Percentiles rank a stretch among this genome's conserved stretches.
These are phyloP conservation scores for Nemotelus nigrinus DNA, from an alignment of 2,888 invertebrate genomes.

Conservation along the genomic window DNA sequence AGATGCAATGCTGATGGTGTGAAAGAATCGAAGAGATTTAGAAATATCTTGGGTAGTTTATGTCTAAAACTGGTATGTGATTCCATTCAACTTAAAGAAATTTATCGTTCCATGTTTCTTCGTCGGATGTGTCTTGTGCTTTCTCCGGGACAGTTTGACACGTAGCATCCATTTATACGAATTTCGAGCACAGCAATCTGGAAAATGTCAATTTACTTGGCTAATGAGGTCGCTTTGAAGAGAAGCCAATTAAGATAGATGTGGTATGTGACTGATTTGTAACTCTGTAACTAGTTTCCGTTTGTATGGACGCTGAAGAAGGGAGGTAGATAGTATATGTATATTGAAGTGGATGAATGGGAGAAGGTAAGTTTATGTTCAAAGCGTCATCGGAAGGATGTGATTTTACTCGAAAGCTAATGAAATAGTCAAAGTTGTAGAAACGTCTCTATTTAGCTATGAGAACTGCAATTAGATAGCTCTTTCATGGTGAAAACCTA, in stretches of 20 bases:
- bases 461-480: too few relatives aligned
- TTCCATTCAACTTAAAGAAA: background rate
- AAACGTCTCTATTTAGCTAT: too few relatives aligned
- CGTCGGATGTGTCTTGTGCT: too few relatives aligned
- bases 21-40: background rate
- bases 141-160: background rate
- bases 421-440: too few relatives aligned
- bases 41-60: background rate
- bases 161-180: constrained; percentile 30
- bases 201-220: constrained; percentile 40
- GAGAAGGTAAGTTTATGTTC: too few relatives aligned
- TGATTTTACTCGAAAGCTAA: too few relatives aligned
- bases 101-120: background rate
- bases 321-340: too few relatives aligned
- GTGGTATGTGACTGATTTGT: constrained; percentile 27
- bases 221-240: constrained; percentile 37
- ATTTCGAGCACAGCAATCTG: constrained; percentile 10
- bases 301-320: too few relatives aligned
- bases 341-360: too few relatives aligned
- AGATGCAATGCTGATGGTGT: too few relatives aligned
- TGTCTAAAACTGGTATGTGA: background rate
- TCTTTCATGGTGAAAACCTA: too few relatives aligned
- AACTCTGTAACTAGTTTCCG: background rate
- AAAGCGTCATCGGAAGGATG: too few relatives aligned
- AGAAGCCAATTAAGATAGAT: constrained; percentile 42